Evolutionary conservation across 2,888 invertebrate genomes (phyloP), one percentile per base, ranked within the genome.

Genomic region (Linyphia triangularis): DNA sequence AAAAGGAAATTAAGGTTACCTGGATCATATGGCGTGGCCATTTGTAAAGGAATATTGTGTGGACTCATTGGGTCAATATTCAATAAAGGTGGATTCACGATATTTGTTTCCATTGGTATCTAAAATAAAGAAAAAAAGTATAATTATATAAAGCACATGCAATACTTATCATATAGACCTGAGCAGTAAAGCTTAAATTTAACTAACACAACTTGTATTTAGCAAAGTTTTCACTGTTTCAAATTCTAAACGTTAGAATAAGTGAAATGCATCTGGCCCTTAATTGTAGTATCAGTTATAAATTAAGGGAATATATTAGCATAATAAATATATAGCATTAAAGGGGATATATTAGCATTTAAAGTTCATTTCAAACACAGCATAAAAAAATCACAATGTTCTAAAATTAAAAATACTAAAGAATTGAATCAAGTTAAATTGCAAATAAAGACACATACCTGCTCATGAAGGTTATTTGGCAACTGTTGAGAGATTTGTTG

Each of bases 21-120:
- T 81, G 86, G 86, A 61, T 85, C 85, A 72, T 78, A 85, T 10
- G 78, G 78, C 13, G 43, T 10, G 28, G 28, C n/a, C 13, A 43
- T 2, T n/a, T 51, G 37, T 19, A 73, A 22, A n/a, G 57, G 67
- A 26, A 19, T n/a, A 67, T 67, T 67, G 16, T 37, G 63, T 28
- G 30, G 81, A n/a, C 22, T 81, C 6, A 67, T 37, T n/a, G 59
- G 33, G 2, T 86, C 81, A 28, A 30, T 24, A 37, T 43, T 85
- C 40, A 85, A 24, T 10, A 85, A 2, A 6, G 85, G 85, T 72
- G 40, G 59, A 19, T 72, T 61, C 5, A 67, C 24, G 24, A 10
- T 16, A 30, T 22, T 37, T 9, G 13, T 28, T 22, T 85, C 78
- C 16, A 43, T 61, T 9, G 78, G 72, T 6, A 83, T 63, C 85